These are phyloP conservation scores for Drosophila limbata DNA, from an alignment of 2,888 invertebrate genomes.

Conservation along the genomic window DNA sequence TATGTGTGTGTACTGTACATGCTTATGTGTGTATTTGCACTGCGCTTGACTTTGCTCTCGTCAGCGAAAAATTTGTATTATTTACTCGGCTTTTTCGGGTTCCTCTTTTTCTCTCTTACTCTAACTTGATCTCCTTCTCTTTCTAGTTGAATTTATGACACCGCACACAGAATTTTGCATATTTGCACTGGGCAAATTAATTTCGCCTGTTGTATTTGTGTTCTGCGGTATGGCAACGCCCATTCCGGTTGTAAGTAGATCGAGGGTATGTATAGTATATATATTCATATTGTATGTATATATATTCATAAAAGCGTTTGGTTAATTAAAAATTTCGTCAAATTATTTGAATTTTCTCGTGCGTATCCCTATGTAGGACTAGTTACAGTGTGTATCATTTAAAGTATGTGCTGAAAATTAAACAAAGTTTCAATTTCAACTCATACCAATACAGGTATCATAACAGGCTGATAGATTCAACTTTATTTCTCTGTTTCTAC, in stretches of 20 bases:
- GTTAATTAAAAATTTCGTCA: slow-evolving; percentile 75
- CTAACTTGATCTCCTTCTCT: background rate
- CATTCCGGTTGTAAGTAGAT: slow-evolving; percentile 14
- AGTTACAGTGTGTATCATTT: slow-evolving; percentile 6
- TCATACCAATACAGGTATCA: too few species aligned
- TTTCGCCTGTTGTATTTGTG: slow-evolving; percentile 69
- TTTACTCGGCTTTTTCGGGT: slow-evolving; percentile 58
- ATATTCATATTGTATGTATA: background rate
- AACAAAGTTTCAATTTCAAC: slow-evolving; percentile 7
- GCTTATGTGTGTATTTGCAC: slow-evolving; percentile 41
- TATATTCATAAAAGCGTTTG: slow-evolving; percentile 54
- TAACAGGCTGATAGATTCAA: too few species aligned
- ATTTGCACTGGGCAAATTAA: slow-evolving; percentile 75
- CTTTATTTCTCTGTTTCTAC: too few species aligned
- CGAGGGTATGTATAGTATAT: background rate
- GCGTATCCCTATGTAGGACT: background rate
- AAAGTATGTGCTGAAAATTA: background rate
- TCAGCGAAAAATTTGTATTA: slow-evolving; percentile 74
- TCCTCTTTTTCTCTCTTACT: background rate
- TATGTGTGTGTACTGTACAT: slow-evolving; percentile 12
- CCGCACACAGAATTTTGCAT: slow-evolving; percentile 65
- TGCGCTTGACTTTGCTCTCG: slow-evolving; percentile 64
- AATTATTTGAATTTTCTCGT: slow-evolving; percentile 50
- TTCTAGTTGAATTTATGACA: slow-evolving; percentile 68
- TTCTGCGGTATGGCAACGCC: slow-evolving; percentile 43